These are phyloP conservation scores for Pandion haliaetus DNA, from an alignment of 2,113 vertebrate genomes.

Conservation along the genomic window DNA sequence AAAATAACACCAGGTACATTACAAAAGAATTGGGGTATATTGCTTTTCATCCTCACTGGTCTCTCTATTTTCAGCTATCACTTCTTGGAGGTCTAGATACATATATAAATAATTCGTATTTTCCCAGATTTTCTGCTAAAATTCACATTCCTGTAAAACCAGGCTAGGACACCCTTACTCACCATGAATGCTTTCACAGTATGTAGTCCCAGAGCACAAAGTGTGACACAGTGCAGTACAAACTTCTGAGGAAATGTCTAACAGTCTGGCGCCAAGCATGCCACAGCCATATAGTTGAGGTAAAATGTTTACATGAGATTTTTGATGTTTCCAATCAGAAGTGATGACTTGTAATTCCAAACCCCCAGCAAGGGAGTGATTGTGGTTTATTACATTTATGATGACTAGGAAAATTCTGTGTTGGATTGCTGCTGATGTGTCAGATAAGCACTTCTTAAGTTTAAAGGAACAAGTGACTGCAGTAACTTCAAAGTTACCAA, in stretches of 20 bases:
- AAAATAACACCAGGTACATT: not conserved
- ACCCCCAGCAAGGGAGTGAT: not conserved
- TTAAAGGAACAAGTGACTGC: not conserved
- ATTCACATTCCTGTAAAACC: not conserved
- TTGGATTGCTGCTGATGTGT: not conserved
- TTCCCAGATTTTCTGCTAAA: not conserved
- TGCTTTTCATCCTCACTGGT: not conserved
- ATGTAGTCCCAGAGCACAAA: not conserved
- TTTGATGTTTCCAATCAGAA: not conserved
- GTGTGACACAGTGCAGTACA: not conserved
- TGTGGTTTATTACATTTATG: not conserved
- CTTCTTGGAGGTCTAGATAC: not conserved
- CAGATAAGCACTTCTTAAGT: not conserved
- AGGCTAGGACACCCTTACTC: not conserved
- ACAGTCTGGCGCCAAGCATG: not conserved
- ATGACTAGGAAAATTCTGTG: not conserved
- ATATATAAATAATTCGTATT: not conserved
- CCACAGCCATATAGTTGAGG: not conserved
- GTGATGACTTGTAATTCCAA: not conserved
- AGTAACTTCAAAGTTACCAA: not conserved
- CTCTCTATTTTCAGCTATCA: not conserved
- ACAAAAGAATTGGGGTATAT: not conserved
- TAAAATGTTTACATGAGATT: not conserved
- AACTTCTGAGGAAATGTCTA: not conserved
- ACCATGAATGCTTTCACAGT: not conserved